Conservation (phyloP, 2,113 vertebrate genomes). For the Mustela lutreola region DNA sequence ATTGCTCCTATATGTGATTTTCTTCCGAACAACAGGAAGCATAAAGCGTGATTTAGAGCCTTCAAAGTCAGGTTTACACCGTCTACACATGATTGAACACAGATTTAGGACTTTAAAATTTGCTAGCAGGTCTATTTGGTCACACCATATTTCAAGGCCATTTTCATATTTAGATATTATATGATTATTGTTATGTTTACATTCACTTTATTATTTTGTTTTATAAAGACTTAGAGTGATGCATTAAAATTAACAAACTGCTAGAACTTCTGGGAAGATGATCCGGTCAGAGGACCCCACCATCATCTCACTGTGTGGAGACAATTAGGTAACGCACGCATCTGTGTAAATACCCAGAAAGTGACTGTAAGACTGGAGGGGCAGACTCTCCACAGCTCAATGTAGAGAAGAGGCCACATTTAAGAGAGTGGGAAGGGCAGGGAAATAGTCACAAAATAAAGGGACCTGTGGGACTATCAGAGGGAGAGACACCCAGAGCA, state of each 20-base stretch:
- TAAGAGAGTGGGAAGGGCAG: background rate
- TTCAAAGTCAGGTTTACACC: background rate
- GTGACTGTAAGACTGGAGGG: background rate
- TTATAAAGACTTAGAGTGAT: background rate
- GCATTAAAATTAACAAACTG: background rate
- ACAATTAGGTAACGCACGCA: background rate
- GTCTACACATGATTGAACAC: too few species aligned
- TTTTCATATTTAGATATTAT: background rate
- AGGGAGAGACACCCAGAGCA: background rate
- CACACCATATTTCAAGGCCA: background rate
- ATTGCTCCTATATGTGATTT: background rate
- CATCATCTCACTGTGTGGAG: background rate
- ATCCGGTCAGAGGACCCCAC: background rate
- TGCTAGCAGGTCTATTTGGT: background rate
- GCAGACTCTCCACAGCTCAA: background rate
- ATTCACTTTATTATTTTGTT: background rate
- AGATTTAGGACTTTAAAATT: background rate
- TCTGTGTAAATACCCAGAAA: background rate
- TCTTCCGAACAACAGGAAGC: background rate
- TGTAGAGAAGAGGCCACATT: background rate
- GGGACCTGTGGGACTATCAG: background rate
- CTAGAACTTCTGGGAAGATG: background rate
- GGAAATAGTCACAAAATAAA: background rate
- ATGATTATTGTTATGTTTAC: background rate
- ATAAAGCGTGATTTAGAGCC: background rate